A percentile compares a stretch with the other conserved stretches of the same genome.
Conservation (phyloP, 2,888 invertebrate species). For the Pterostichus niger region DNA sequence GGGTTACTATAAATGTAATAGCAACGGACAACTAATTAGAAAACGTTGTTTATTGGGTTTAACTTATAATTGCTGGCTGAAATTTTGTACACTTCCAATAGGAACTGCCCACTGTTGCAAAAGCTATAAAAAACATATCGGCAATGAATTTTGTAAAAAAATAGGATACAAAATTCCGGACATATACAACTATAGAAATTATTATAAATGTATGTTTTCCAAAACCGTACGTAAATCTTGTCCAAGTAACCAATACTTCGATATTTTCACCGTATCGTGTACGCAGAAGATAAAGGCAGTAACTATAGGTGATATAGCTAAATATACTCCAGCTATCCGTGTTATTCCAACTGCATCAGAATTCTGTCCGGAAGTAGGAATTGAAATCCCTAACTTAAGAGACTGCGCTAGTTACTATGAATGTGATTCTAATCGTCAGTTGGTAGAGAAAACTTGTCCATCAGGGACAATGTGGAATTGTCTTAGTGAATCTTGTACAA, state of each 20-base stretch:
- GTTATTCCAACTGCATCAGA: background rate
- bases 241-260: background rate
- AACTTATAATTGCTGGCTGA: conserved; percentile 10
- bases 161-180: background rate
- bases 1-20: background rate
- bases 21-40: background rate
- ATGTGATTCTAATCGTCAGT: conserved; percentile 24
- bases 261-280: background rate
- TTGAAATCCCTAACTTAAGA: conserved; percentile 9
- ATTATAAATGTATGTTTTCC: background rate
- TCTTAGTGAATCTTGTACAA: conserved; percentile 3
- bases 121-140: background rate
- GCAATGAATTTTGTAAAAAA: background rate
- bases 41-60: background rate
- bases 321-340: background rate
- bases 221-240: background rate
- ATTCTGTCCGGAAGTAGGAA: conserved; percentile 43
- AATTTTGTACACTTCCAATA: background rate
- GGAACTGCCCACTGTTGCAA: background rate
- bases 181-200: background rate
- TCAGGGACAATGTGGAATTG: conserved; percentile 12
- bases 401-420: conserved; percentile 47
- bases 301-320: background rate
- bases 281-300: background rate
- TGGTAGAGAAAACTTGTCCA: conserved; percentile 31